Evolutionary conservation across 2,113 vertebrate genomes (phyloP).

Genomic region (Brachirus orientalis): DNA sequence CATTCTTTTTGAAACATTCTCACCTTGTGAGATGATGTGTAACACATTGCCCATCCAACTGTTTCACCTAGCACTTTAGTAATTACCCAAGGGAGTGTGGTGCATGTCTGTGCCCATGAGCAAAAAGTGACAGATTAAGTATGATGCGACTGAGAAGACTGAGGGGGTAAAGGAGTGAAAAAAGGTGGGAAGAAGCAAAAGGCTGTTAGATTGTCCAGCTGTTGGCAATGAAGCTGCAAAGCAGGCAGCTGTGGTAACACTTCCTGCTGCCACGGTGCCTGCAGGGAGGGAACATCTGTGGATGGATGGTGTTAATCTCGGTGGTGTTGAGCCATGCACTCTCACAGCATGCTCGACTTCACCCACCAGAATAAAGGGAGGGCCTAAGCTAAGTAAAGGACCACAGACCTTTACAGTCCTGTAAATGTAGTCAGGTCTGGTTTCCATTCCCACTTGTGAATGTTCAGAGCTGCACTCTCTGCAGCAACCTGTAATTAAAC

Average conservation of each 20-base stretch:
- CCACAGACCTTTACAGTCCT: slow-evolving; percentile 7
- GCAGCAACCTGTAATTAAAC: background rate
- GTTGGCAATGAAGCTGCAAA: slow-evolving; percentile 44
- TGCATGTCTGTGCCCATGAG: slow-evolving; percentile 36
- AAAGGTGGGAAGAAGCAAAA: slow-evolving; percentile 34
- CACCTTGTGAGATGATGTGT: slow-evolving; percentile 39
- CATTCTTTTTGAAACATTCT: slow-evolving; percentile 2
- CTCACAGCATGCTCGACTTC: slow-evolving; percentile 30
- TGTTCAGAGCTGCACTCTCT: slow-evolving; percentile 10
- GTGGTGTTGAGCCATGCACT: slow-evolving; percentile 26
- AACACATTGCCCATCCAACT: slow-evolving; percentile 44
- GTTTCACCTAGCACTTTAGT: slow-evolving; percentile 46
- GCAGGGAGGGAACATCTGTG: slow-evolving; percentile 74
- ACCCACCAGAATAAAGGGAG: slow-evolving; percentile 10
- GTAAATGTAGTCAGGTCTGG: slow-evolving; percentile 16
- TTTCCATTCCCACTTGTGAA: slow-evolving; percentile 4
- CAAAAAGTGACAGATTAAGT: slow-evolving; percentile 55
- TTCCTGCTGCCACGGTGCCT: slow-evolving; percentile 59
- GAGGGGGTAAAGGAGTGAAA: slow-evolving; percentile 24
- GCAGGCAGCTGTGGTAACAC: slow-evolving; percentile 50
- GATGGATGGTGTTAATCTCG: slow-evolving; percentile 57
- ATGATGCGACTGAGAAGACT: slow-evolving; percentile 32
- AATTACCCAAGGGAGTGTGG: slow-evolving; percentile 58
- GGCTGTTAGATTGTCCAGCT: slow-evolving; percentile 65
- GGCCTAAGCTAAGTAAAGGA: background rate